phyloP scores from a whole-genome alignment of 2,888 invertebrate genomes.

The Spodoptera picta region DNA sequence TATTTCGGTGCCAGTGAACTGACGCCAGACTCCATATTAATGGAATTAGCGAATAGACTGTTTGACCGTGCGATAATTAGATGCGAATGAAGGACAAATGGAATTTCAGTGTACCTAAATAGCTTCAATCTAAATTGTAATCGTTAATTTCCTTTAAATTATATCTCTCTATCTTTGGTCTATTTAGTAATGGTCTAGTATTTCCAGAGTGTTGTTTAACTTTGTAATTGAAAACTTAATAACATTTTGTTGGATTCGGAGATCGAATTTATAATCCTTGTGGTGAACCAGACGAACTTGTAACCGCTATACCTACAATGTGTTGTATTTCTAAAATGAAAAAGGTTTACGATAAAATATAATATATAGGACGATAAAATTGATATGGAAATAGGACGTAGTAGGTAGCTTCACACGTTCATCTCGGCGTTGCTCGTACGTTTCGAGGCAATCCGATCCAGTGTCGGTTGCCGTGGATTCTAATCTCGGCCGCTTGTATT shows the following conservation, averaged over 20 bases:
- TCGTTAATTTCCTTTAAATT: constrained; percentile 21
- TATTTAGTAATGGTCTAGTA: too few species aligned
- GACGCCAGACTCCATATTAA: constrained; percentile 19
- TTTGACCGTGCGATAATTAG: constrained; percentile 33
- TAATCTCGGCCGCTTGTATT: constrained; percentile 52
- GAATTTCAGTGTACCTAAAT: constrained; percentile 24
- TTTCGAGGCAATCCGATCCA: constrained; percentile 41
- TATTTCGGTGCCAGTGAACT: constrained; percentile 39
- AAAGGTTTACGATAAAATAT: constrained; percentile 28
- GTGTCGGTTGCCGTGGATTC: constrained; percentile 38
- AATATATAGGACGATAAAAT: constrained; percentile 19
- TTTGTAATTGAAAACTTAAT: too few species aligned
- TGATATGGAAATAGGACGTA: constrained; percentile 34
- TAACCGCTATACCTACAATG: neutral
- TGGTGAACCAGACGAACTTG: too few species aligned
- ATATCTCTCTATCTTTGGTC: too few species aligned
- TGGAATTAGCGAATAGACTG: constrained; percentile 36
- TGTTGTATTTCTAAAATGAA: constrained; percentile 24
- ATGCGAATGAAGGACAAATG: constrained; percentile 25
- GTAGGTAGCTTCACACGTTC: constrained; percentile 41
- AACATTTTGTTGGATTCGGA: too few species aligned
- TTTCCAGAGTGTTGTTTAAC: too few species aligned
- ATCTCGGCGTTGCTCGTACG: constrained; percentile 36
- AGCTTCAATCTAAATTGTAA: constrained; percentile 18
- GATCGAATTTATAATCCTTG: too few species aligned